These are phyloP conservation scores for Ellobius talpinus DNA, from an alignment of 2,113 vertebrate species.

Conservation along the genomic window DNA sequence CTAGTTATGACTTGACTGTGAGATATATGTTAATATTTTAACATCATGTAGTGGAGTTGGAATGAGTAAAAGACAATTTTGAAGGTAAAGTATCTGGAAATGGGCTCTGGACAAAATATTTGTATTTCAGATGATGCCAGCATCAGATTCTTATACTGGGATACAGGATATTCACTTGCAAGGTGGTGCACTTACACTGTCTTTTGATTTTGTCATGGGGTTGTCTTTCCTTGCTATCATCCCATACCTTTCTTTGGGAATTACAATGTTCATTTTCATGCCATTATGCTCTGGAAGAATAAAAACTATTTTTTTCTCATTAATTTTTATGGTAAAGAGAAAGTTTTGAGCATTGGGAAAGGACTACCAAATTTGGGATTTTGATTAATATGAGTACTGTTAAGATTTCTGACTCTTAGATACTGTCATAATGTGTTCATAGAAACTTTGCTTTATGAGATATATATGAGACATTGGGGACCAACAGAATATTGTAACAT, in stretches of 20 bases:
- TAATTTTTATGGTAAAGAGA: background rate
- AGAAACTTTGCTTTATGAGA: background rate
- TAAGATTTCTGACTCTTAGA: background rate
- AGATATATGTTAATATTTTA: background rate
- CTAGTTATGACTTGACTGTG: background rate
- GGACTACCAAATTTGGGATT: background rate
- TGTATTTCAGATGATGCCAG: background rate
- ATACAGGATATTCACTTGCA: background rate
- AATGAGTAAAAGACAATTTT: rapidly evolving
- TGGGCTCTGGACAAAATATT: background rate
- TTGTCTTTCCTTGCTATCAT: background rate
- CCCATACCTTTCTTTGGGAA: background rate
- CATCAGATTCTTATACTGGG: background rate
- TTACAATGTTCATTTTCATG: background rate
- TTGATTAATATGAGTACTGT: background rate
- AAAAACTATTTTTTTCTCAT: background rate
- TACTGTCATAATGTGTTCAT: too few relatives aligned
- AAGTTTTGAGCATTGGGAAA: background rate
- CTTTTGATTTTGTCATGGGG: background rate
- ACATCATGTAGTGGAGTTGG: background rate
- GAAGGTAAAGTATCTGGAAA: background rate
- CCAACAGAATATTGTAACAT: background rate
- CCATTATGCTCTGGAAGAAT: background rate
- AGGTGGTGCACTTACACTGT: background rate
- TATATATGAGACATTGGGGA: background rate